phyloP scores from a whole-genome alignment of 2,888 invertebrate species.

The Drosophila birchii region DNA sequence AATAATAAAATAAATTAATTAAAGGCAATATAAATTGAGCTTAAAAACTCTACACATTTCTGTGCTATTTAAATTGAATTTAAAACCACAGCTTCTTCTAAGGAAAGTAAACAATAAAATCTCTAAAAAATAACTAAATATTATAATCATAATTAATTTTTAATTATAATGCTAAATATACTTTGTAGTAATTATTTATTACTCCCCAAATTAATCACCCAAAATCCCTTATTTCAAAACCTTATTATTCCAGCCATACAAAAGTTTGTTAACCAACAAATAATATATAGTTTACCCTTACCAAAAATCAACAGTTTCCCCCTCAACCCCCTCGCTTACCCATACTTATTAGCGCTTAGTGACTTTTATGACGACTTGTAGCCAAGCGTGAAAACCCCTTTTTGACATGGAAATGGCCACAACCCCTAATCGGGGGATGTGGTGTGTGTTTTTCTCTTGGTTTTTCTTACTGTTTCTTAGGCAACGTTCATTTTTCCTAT shows the following conservation, averaged over 20 bases:
- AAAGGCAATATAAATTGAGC: too few relatives aligned
- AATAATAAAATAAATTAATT: too few relatives aligned
- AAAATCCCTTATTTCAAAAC: neutral
- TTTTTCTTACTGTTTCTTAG: constrained; percentile 17
- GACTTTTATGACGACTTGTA: constrained; percentile 26
- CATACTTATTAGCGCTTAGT: constrained; percentile 21
- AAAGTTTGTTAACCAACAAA: neutral
- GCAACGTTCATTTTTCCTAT: neutral
- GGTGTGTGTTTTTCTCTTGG: neutral
- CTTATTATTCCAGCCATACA: neutral
- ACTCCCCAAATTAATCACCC: neutral
- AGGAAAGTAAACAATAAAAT: neutral
- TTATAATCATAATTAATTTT: neutral
- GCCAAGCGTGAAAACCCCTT: constrained; percentile 18
- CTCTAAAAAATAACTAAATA: neutral
- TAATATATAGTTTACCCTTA: neutral
- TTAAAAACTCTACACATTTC: too few relatives aligned
- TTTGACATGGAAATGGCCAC: constrained; percentile 4
- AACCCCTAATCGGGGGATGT: constrained; percentile 9
- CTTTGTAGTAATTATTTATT: neutral
- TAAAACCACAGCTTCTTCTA: neutral
- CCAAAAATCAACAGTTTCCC: constrained; percentile 1
- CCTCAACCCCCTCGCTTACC: too few relatives aligned
- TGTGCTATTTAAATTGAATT: too few relatives aligned
- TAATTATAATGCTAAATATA: too few relatives aligned